These are phyloP conservation scores for Sebastiscus tertius DNA, from an alignment of 2,797 vertebrate species.

Conservation along the genomic window DNA sequence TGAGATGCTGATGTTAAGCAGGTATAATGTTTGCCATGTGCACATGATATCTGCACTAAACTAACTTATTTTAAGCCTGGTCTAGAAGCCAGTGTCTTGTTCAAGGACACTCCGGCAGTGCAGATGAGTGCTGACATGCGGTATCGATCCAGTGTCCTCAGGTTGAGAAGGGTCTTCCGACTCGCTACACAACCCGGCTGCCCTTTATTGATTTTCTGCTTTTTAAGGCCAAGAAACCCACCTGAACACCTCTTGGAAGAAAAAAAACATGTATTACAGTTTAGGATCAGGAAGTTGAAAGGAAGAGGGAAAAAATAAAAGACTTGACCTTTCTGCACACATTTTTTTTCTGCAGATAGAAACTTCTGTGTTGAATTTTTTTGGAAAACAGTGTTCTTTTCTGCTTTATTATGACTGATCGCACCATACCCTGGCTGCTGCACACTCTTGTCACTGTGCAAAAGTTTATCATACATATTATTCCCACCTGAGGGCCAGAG, in stretches of 20 bases:
- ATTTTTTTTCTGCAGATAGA: background rate
- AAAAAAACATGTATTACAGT: conserved; percentile 21
- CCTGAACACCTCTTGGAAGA: conserved; percentile 35
- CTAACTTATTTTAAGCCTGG: conserved; percentile 21
- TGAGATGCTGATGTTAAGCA: background rate
- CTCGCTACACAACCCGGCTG: conserved; percentile 49
- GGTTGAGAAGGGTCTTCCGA: conserved; percentile 58
- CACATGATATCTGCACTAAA: background rate
- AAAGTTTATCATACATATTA: conserved; percentile 32
- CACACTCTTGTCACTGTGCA: background rate
- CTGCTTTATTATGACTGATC: background rate
- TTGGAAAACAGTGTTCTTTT: background rate
- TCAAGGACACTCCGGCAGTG: conserved; percentile 68
- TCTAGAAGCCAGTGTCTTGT: conserved; percentile 42
- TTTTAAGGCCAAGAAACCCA: conserved; percentile 62
- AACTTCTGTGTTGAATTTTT: background rate
- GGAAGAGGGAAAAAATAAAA: conserved; percentile 25
- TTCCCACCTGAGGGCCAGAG: conserved; percentile 17
- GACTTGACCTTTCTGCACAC: conserved; percentile 31
- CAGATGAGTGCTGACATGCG: conserved; percentile 49
- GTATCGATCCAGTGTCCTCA: conserved; percentile 59
- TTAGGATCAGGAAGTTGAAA: conserved; percentile 35
- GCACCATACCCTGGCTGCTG: background rate
- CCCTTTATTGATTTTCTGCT: conserved; percentile 69
- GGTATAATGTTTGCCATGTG: background rate